Percentiles rank a stretch among this genome's conserved stretches.
phyloP scores from a whole-genome alignment of 2,888 invertebrate species.

The Cacoxenus indagator region DNA sequence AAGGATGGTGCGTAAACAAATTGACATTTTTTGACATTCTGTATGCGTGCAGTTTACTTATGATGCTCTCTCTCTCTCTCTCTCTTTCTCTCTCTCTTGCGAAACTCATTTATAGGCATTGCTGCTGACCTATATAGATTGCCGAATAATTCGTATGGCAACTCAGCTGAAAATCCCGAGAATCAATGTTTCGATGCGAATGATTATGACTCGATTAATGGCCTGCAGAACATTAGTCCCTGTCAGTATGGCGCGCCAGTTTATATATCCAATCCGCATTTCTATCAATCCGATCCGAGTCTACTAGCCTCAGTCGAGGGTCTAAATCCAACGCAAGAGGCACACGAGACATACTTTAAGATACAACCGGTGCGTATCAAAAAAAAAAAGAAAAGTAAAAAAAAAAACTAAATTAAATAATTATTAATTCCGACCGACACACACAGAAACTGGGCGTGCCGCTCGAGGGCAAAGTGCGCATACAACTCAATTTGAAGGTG shows the following conservation, averaged over 20 bases:
- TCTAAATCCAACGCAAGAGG: conserved; percentile 77
- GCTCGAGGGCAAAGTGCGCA: conserved; percentile 83
- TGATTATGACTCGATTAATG: conserved; percentile 78
- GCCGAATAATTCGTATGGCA: conserved; percentile 78
- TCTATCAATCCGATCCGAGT: conserved; percentile 83
- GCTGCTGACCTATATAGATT: conserved; percentile 82
- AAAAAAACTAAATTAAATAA: background rate
- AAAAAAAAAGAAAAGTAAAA: background rate
- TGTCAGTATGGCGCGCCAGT: conserved; percentile 92
- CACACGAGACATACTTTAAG: conserved; percentile 85
- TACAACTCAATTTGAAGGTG: conserved; percentile 86
- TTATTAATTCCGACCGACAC: too few relatives aligned
- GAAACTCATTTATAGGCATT: conserved; percentile 78
- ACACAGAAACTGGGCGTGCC: conserved; percentile 87
- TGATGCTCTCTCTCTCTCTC: background rate
- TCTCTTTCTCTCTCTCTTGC: background rate
- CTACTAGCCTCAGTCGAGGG: conserved; percentile 80
- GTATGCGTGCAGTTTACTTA: background rate
- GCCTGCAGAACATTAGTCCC: conserved; percentile 87
- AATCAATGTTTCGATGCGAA: conserved; percentile 81
- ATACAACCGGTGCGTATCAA: conserved; percentile 80
- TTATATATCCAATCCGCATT: conserved; percentile 90
- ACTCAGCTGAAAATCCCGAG: conserved; percentile 76
- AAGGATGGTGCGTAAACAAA: conserved; percentile 79
- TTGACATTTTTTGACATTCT: background rate